Base-by-base conservation (phyloP, 1,140 invertebrate genomes). In the Drosophila burlai region DNA sequence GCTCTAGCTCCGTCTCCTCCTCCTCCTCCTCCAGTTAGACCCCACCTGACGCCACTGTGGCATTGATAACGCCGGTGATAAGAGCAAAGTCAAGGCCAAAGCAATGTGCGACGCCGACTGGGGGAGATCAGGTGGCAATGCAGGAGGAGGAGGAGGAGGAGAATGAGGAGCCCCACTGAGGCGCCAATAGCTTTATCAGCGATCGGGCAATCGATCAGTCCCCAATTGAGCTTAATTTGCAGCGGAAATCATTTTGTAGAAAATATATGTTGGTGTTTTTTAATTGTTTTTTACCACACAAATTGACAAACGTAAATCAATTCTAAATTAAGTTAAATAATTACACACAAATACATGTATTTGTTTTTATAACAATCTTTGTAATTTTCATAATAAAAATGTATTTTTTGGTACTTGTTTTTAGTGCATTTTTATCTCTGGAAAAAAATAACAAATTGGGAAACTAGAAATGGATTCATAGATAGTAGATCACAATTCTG, bases 61-160 rank as follows among this genome's bases (percentile, higher is more conserved):
- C 36, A 24, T 40, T 42, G 50, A 64, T 64, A 75, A 38, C 34
- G 67, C 1, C 8, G 11, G 38, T 42, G 71, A 76, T 76, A 76
- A 75, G 50, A 45, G 11, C 40, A 67, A 54, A 67, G 67, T 69
- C 67, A 69, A 54, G 67, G 67, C 67, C 67, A 45, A 50, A 38
- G 34, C 59, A 64, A 13, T 47, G 29, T 43, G 38, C 62, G 45
- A 54, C 45, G 45, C 47, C 58, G 43, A 34, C 21, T 21, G 58
- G 63, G 63, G 16, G 16, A 66, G 63, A 66, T 66, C 63, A 63
- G 63, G 58, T 63, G 60, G 45, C 13, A 16, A n/a, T 6, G 18
- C 16, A 42, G 45, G n/a, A 13, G 34, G 26, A 18, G 38, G n/a
- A 24, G 18, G 15, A 40, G 46, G 18, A 21, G 24, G 29, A 18